phyloP scores from a whole-genome alignment of 92 coral and sea anemone genomes.

The Umimayanthus chanpuru region DNA sequence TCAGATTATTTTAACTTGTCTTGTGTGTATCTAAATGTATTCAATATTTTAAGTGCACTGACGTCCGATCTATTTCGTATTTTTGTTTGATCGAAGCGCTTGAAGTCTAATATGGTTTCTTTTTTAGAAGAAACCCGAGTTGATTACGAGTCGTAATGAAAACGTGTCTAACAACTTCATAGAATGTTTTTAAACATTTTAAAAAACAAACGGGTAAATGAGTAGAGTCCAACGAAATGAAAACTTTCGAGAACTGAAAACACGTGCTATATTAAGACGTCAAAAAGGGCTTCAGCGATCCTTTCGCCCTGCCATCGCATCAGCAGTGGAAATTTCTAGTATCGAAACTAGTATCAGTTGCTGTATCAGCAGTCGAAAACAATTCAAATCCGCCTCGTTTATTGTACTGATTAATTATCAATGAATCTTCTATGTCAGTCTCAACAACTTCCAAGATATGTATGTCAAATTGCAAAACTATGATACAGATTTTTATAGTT shows the following conservation, averaged over 20 bases:
- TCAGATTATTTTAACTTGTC: too few relatives aligned
- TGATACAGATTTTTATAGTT: too few relatives aligned
- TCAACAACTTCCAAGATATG: background rate
- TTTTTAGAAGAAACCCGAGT: background rate
- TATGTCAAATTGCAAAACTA: too few relatives aligned
- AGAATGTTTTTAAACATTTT: too few relatives aligned
- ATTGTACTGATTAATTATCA: background rate
- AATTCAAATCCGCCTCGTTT: background rate
- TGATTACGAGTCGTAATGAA: background rate
- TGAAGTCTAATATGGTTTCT: too few relatives aligned
- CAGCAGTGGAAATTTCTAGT: background rate
- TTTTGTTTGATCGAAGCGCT: background rate
- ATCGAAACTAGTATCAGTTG: background rate
- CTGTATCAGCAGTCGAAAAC: background rate
- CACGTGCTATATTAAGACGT: background rate
- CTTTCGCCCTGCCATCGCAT: background rate
- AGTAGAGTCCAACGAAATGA: too few relatives aligned
- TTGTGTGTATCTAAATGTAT: background rate
- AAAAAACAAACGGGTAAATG: background rate
- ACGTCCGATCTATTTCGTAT: background rate
- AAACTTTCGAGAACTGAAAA: too few relatives aligned
- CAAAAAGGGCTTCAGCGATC: background rate
- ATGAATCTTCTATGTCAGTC: too few relatives aligned
- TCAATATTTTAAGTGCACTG: background rate
- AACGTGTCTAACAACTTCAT: too few relatives aligned